Evolutionary conservation across 2,113 vertebrate genomes (phyloP).

Genomic region (Callithrix jacchus): DNA sequence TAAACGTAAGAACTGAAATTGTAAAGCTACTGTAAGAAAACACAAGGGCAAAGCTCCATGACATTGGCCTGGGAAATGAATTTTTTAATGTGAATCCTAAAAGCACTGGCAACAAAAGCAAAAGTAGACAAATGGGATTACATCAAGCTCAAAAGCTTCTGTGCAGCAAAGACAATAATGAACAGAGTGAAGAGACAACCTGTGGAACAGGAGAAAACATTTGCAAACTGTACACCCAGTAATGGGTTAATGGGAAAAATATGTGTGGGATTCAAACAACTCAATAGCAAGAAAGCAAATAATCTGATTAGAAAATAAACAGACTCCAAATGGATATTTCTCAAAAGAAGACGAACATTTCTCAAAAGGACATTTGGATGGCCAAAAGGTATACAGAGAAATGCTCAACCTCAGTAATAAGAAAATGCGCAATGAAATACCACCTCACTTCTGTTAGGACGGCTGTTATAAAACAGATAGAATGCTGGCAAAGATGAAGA

Average conservation of each 20-base stretch:
- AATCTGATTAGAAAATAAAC: background rate
- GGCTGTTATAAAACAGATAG: background rate
- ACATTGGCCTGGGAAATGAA: background rate
- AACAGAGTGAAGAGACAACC: background rate
- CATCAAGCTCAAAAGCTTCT: background rate
- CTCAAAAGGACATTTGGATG: background rate
- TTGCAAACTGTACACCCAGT: background rate
- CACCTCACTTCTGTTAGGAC: background rate
- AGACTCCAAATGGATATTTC: background rate
- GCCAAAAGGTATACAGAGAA: background rate
- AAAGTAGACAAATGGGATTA: background rate
- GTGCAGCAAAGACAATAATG: background rate
- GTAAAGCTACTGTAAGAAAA: background rate
- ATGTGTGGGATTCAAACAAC: background rate
- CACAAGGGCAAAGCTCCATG: background rate
- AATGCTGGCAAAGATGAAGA: background rate
- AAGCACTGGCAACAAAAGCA: background rate
- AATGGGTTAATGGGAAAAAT: background rate
- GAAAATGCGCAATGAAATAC: background rate
- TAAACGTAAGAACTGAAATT: background rate
- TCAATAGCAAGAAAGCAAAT: background rate
- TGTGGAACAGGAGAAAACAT: background rate
- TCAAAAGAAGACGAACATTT: background rate
- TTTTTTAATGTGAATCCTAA: background rate
- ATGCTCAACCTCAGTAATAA: background rate